These are phyloP conservation scores for Sapajus apella DNA, from an alignment of 2,113 vertebrate species.

Conservation along the genomic window DNA sequence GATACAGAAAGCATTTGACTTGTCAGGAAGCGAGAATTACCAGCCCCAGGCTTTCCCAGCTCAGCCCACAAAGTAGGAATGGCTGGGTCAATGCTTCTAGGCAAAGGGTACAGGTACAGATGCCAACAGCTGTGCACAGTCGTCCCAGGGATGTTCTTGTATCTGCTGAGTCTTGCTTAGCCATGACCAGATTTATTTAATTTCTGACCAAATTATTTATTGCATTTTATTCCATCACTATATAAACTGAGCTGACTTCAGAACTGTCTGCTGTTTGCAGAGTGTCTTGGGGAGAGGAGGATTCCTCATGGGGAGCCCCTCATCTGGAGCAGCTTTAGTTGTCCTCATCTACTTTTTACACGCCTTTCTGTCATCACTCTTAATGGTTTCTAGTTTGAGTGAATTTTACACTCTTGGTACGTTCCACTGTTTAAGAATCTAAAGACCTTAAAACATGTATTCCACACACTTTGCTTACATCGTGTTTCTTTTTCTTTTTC, in stretches of 20 bases:
- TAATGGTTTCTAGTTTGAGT: neutral
- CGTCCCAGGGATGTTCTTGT: fast-evolving
- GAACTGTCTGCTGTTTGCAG: neutral
- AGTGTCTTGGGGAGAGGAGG: neutral
- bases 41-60: neutral
- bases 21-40: neutral
- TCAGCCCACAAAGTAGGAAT: fast-evolving
- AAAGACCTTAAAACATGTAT: neutral
- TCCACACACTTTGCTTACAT: neutral
- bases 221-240: neutral
- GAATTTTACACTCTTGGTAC: neutral
- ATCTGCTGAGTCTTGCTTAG: neutral
- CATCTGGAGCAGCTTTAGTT: too few relatives aligned
- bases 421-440: neutral
- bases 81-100: fast-evolving
- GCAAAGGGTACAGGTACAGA: too few relatives aligned
- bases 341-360: neutral
- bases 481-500: neutral
- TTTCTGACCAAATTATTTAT: neutral
- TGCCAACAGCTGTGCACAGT: fast-evolving
- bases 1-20: neutral
- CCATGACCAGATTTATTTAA: neutral
- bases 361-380: neutral
- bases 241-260: neutral
- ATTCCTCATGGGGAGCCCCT: neutral